Evolutionary conservation across 2,113 vertebrate genomes (phyloP).

Genomic region (Anser cygnoides): DNA sequence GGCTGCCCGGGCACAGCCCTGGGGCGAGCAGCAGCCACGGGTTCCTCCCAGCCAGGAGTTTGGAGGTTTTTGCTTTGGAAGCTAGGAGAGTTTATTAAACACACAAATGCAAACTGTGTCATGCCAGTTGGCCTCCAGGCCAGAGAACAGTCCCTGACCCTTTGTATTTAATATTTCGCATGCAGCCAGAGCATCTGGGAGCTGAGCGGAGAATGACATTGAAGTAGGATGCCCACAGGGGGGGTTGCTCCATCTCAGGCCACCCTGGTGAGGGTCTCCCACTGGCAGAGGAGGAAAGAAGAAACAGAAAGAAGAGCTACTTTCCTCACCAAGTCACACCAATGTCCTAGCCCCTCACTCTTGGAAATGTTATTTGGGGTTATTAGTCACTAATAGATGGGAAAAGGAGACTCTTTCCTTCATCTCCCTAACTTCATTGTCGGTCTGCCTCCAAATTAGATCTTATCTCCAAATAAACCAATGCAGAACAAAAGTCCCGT

Average conservation of each 20-base stretch:
- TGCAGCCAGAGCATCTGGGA: background rate
- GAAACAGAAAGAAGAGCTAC: background rate
- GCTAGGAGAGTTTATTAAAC: background rate
- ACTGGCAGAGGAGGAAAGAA: background rate
- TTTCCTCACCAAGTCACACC: background rate
- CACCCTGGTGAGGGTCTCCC: background rate
- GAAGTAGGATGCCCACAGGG: background rate
- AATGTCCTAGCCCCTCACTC: background rate
- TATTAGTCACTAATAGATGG: background rate
- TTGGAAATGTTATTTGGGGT: background rate
- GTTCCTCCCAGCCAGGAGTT: background rate
- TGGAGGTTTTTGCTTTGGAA: background rate
- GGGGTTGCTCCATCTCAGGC: background rate
- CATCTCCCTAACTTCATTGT: background rate
- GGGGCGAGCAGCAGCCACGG: fast-evolving
- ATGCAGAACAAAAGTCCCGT: background rate
- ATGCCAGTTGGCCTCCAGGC: background rate
- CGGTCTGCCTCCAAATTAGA: background rate
- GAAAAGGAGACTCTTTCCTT: background rate
- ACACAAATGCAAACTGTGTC: background rate
- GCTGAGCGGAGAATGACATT: background rate
- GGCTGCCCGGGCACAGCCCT: fast-evolving
- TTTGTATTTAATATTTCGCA: background rate
- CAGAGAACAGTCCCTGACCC: background rate
- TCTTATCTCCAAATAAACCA: conserved; percentile 44